Evolutionary conservation across 2,797 vertebrate species (phyloP).

Genomic region (Anguilla megastoma): DNA sequence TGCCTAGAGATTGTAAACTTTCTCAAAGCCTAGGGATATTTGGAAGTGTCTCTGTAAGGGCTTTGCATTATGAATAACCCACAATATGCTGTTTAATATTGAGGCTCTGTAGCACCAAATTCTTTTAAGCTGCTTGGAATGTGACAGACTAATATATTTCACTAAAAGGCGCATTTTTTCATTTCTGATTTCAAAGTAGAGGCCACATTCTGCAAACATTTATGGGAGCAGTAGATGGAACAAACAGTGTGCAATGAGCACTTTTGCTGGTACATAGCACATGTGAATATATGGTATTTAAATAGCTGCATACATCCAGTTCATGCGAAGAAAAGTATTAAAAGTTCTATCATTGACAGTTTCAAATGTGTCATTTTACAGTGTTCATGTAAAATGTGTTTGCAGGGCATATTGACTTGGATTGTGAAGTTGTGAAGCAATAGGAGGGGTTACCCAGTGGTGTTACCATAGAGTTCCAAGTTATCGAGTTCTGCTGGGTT

Average conservation of each 20-base stretch:
- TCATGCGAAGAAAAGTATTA: too few species aligned
- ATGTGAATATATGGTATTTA: not conserved
- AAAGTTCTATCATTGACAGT: too few species aligned
- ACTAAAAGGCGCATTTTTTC: not conserved
- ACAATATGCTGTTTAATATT: not conserved
- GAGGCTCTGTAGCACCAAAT: not conserved
- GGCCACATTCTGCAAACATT: not conserved
- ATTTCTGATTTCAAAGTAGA: not conserved
- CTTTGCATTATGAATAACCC: not conserved
- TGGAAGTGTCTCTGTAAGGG: not conserved
- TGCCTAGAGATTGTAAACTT: not conserved
- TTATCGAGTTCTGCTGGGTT: too few species aligned
- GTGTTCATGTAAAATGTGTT: too few species aligned
- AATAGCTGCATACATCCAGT: too few species aligned
- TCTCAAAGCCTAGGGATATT: not conserved
- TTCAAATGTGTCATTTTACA: too few species aligned
- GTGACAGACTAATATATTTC: not conserved
- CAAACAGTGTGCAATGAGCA: not conserved
- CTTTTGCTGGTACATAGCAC: not conserved
- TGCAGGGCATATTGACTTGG: too few species aligned
- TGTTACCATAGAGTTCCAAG: too few species aligned
- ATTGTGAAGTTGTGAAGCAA: too few species aligned
- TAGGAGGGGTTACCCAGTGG: too few species aligned
- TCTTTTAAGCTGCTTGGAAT: not conserved
- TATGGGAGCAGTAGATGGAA: not conserved